Conservation (phyloP, 2,113 vertebrate species). For the Malurus melanocephalus region DNA sequence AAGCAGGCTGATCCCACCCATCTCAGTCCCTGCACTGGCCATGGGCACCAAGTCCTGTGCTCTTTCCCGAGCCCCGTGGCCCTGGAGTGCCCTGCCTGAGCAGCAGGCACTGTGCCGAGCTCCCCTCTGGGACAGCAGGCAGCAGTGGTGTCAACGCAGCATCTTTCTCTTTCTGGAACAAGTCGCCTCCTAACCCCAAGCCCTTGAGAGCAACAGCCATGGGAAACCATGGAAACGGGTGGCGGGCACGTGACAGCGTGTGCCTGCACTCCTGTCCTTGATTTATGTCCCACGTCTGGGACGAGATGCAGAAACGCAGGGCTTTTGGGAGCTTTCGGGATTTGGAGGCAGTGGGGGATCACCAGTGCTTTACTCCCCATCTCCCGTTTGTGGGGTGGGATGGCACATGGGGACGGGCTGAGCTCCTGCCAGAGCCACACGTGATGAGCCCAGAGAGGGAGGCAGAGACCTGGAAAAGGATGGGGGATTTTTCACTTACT, state of each 20-base stretch:
- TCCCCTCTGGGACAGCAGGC: not conserved
- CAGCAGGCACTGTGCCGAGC: not conserved
- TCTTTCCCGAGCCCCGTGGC: not conserved
- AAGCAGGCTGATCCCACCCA: not conserved
- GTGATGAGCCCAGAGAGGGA: not conserved
- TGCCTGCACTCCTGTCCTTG: not conserved
- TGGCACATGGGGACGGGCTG: not conserved
- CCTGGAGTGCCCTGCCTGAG: not conserved
- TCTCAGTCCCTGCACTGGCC: not conserved
- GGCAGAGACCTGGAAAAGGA: not conserved
- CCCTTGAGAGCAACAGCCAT: not conserved
- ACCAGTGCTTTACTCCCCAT: accelerated
- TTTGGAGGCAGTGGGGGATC: not conserved
- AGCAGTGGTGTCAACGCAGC: not conserved
- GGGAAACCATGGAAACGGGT: slow-evolving; percentile 22
- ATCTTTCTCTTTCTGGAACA: not conserved
- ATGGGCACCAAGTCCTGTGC: not conserved
- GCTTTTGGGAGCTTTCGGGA: not conserved
- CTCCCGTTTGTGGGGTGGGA: not conserved
- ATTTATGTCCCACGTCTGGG: not conserved
- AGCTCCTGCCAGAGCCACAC: not conserved
- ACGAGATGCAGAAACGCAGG: not conserved
- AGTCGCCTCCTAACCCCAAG: not conserved
- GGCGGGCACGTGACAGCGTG: not conserved
- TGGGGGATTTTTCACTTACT: not conserved